Conservation (phyloP, 2,797 vertebrate species). For the Crax fasciolata region DNA sequence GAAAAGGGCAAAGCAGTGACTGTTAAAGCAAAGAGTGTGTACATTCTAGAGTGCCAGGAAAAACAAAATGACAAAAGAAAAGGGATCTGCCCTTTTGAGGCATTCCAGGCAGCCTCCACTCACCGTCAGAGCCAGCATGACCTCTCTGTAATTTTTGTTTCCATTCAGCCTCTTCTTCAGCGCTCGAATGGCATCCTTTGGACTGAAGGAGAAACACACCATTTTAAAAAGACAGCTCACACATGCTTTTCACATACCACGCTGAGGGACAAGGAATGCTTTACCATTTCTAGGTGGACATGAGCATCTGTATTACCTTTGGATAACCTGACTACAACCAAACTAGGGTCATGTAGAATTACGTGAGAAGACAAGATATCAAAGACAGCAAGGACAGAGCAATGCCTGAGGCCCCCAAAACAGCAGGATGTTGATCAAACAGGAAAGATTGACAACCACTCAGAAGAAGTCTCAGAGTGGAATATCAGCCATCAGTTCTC, state of each 20-base stretch:
- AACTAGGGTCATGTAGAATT: not conserved
- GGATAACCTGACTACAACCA: not conserved
- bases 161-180: conserved; percentile 97
- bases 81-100: conserved; percentile 39
- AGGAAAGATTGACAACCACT: not conserved
- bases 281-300: not conserved
- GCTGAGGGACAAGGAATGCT: not conserved
- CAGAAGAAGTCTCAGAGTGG: not conserved
- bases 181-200: conserved; percentile 96
- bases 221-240: not conserved
- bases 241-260: not conserved
- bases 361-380: not conserved
- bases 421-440: not conserved
- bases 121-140: conserved; percentile 97
- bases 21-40: conserved; percentile 24
- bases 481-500: not conserved
- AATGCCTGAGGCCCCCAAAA: not conserved
- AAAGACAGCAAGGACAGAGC: not conserved
- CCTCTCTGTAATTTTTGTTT: conserved; percentile 97
- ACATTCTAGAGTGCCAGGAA: conserved; percentile 40
- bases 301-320: not conserved
- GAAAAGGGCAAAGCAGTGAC: conserved; percentile 48
- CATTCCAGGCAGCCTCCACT: conserved; percentile 76
- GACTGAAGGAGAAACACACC: conserved; percentile 82
- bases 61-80: conserved; percentile 23